phyloP scores from a whole-genome alignment of 2,113 vertebrate genomes.

The Paedocypris sp. region DNA sequence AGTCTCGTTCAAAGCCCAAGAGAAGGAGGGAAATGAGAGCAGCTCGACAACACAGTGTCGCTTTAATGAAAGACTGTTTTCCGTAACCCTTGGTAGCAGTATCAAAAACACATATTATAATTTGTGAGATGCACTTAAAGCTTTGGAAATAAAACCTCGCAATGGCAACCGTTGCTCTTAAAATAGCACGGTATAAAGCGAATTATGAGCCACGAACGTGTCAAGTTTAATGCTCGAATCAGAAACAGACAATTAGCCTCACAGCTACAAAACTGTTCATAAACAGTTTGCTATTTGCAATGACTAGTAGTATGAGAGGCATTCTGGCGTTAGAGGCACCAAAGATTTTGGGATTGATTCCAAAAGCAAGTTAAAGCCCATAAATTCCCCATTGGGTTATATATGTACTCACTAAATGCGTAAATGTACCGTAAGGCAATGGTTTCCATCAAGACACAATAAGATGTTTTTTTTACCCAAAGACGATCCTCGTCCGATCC shows the following conservation, averaged over 20 bases:
- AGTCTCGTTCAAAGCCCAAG: conserved; percentile 35
- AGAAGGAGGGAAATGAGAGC: conserved; percentile 32
- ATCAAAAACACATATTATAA: conserved; percentile 23
- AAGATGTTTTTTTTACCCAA: conserved; percentile 73
- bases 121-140: conserved; percentile 26
- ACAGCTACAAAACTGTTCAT: background rate
- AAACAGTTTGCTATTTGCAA: no score
- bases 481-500: conserved; percentile 82
- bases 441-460: no score
- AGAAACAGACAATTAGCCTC: conserved; percentile 8
- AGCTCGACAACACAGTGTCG: conserved; percentile 16
- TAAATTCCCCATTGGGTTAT: no score
- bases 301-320: no score
- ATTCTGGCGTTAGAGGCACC: no score
- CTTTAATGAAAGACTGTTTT: conserved; percentile 42
- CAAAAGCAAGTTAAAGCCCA: no score
- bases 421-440: no score
- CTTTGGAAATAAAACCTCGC: conserved; percentile 39
- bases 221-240: conserved; percentile 22
- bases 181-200: conserved; percentile 18
- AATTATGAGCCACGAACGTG: conserved; percentile 27
- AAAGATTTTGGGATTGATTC: no score
- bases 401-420: no score
- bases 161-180: conserved; percentile 2
- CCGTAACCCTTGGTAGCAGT: conserved; percentile 33